Percentiles rank a stretch among this genome's conserved stretches.
Evolutionary conservation across 2,888 invertebrate genomes (phyloP).

Genomic region (Epinotia ramella): DNA sequence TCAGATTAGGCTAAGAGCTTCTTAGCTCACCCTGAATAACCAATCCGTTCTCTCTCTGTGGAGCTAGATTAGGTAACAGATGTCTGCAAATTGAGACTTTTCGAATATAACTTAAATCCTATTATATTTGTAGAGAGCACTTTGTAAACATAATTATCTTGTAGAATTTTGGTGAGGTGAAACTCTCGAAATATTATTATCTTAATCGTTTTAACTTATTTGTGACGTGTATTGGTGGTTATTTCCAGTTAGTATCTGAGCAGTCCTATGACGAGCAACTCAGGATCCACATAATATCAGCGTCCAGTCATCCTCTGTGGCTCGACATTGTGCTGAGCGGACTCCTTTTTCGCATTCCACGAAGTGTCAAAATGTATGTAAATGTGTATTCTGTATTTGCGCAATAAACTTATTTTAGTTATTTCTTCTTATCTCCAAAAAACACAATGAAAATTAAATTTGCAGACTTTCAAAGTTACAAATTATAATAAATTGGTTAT

Average conservation of each 20-base stretch:
- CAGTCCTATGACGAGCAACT: too few relatives aligned
- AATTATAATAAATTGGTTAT: neutral
- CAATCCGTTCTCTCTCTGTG: neutral
- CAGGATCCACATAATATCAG: too few relatives aligned
- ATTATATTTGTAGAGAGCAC: neutral
- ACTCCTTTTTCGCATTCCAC: too few relatives aligned
- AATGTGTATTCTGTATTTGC: too few relatives aligned
- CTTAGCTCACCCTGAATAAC: neutral
- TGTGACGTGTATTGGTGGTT: neutral
- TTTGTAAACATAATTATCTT: neutral
- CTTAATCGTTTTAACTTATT: neutral
- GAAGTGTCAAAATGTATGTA: too few relatives aligned
- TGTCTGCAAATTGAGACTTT: constrained; percentile 8
- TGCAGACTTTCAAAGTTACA: neutral
- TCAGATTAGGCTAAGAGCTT: neutral
- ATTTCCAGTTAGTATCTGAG: neutral
- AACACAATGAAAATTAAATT: too few relatives aligned
- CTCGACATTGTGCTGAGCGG: too few relatives aligned
- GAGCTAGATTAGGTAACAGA: constrained; percentile 3
- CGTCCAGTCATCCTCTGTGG: too few relatives aligned
- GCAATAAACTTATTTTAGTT: too few relatives aligned
- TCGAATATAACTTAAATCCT: neutral
- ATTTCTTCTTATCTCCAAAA: neutral
- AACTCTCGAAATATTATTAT: too few relatives aligned
- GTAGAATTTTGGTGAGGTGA: neutral